A percentile compares a stretch with the other conserved stretches of the same genome.
These are phyloP conservation scores for Eugnorisma glareosa DNA, from an alignment of 2,888 invertebrate species.

Conservation along the genomic window DNA sequence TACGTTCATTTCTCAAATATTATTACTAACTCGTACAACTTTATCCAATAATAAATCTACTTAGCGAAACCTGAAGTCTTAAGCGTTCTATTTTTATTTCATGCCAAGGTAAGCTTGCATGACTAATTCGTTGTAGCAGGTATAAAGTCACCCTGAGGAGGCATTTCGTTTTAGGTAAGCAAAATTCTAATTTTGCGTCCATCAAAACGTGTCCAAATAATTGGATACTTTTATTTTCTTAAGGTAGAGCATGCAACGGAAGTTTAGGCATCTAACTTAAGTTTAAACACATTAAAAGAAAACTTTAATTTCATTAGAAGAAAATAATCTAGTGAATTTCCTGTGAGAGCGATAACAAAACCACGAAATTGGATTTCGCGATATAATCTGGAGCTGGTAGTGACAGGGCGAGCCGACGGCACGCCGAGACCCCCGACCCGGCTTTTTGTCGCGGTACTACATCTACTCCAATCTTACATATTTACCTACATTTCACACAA, in stretches of 20 bases:
- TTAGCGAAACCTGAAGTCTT: conserved; percentile 69
- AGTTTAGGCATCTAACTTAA: conserved; percentile 16
- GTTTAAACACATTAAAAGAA: conserved; percentile 54
- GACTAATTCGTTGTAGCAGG: conserved; percentile 66
- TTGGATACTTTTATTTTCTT: not conserved
- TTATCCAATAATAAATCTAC: conserved; percentile 81
- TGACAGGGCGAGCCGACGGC: conserved; percentile 77
- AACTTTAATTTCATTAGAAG: conserved; percentile 75
- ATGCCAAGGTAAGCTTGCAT: conserved; percentile 68
- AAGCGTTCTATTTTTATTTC: conserved; percentile 67
- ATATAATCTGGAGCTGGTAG: conserved; percentile 87
- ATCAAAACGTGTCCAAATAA: conserved; percentile 14
- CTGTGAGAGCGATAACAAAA: conserved; percentile 87
- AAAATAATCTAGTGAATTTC: conserved; percentile 85
- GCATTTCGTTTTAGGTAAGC: conserved; percentile 24
- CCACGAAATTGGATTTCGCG: conserved; percentile 90
- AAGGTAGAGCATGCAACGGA: not conserved
- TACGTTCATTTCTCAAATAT: conserved; percentile 87
- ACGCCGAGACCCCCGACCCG: conserved; percentile 70
- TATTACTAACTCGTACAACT: conserved; percentile 82
- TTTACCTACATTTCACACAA: conserved; percentile 55
- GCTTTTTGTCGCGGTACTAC: conserved; percentile 67
- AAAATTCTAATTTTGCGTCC: conserved; percentile 21
- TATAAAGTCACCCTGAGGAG: conserved; percentile 50
- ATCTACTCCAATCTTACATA: conserved; percentile 59